Percentiles rank a stretch among this genome's conserved stretches.
phyloP scores from a whole-genome alignment of 2,888 invertebrate genomes.

The Coenonympha arcania region DNA sequence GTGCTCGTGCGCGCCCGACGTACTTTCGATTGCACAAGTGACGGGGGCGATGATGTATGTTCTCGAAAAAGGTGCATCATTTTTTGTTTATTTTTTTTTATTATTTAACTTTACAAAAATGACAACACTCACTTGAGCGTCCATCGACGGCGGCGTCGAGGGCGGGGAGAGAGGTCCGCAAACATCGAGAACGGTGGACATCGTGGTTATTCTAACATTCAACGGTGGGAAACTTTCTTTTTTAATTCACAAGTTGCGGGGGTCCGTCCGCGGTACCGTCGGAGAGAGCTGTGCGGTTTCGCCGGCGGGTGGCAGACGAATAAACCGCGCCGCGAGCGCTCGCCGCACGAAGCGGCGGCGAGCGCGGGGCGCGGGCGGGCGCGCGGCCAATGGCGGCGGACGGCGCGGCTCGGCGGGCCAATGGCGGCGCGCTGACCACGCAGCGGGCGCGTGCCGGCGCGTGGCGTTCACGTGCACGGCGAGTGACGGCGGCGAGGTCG shows the following conservation, averaged over 20 bases:
- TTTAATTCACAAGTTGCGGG: constrained; percentile 65
- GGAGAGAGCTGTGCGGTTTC: constrained; percentile 61
- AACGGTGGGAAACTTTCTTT: constrained; percentile 58
- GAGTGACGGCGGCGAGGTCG: constrained; percentile 78
- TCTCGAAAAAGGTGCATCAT: constrained; percentile 6
- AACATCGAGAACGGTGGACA: constrained; percentile 65
- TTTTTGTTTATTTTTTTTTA: constrained; percentile 18
- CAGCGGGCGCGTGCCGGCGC: constrained; percentile 82
- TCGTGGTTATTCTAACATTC: constrained; percentile 55
- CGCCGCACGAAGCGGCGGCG: constrained; percentile 63
- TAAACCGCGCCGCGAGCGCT: constrained; percentile 62
- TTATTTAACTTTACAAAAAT: constrained; percentile 25
- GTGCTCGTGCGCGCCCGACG: constrained; percentile 52
- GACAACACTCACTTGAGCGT: constrained; percentile 67
- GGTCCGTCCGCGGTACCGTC: constrained; percentile 43
- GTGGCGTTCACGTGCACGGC: constrained; percentile 89
- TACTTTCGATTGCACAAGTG: constrained; percentile 55
- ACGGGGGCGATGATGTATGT: too few relatives aligned
- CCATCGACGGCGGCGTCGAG: constrained; percentile 80
- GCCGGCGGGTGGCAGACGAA: constrained; percentile 66
- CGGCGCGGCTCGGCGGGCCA: constrained; percentile 82
- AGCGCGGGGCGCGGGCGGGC: constrained; percentile 66
- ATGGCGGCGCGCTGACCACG: constrained; percentile 77
- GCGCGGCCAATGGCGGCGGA: constrained; percentile 76
- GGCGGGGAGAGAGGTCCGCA: constrained; percentile 79